Evolutionary conservation across 2,888 invertebrate genomes (phyloP), one percentile per base, ranked within the genome.

Genomic region (Girardia tigrina): DNA sequence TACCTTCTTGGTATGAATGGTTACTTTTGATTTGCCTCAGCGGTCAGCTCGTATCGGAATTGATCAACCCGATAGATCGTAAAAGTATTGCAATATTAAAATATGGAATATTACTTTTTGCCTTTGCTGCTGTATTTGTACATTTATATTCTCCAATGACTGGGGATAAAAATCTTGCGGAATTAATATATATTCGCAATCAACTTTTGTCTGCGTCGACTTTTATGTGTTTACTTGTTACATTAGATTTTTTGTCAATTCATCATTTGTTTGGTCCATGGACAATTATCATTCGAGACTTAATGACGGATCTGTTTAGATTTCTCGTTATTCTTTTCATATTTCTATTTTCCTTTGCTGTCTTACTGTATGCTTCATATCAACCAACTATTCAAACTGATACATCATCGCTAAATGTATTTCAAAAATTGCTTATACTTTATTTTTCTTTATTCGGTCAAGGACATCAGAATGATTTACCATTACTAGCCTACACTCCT

Each of bases 221-320:
- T 83, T 88, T 99, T 77, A 87, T 95, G 80, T 94, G 94, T 75
- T 98, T 95, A 86, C 94, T 98, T 72, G 94, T 97, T 86, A 92
- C 97, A 81, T 87, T 97, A 82, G 86, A 86, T 86, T 99, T 98
- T 84, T 87, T 99, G 72, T 95, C 95, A 27, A 98, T 99, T 84
- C 98, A 99, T 85, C 94, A 98, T 85, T 88, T 99, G 26, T 99
- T 99, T 83, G 98, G 98, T 71, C 98, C 98, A 0, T 99, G 98
- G 98, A 97, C 97, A 29, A 98, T 99, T 82, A 99, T 99, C 84
- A 99, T 99, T 81, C 91, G 95, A 26, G 85, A 85, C 79, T 81
- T 86, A 29, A 84, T 86, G 82, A 85, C 85, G 84, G 94, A 94
- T 85, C 87, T 94, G 80, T 92, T 91, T n/a, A 88, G 94, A 78